Base-by-base conservation (phyloP, 2,797 vertebrate species). In the Loris lydekkerianus region DNA sequence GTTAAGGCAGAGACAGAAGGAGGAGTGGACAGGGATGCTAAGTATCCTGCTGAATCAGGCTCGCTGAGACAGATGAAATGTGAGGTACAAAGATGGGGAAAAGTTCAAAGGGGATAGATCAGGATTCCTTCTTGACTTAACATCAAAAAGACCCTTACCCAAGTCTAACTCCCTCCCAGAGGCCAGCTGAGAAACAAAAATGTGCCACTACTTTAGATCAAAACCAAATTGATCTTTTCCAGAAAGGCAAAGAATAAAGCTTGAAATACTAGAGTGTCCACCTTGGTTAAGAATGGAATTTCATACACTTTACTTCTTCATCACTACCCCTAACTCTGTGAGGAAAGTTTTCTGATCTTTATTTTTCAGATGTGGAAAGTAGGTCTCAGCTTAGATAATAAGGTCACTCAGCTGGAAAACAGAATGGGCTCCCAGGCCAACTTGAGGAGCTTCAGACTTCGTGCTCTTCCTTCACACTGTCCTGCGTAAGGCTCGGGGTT, bases 171-270 rank as follows among this genome's bases (percentile, higher is more conserved):
- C 5, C 11, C 1, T 77, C 29, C 25, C 5, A 37, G 15, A 81
- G 29, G 29, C 27, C 10, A 80, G 1, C 60, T 86, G 46, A 84
- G 53, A 40, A 96, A 67, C 37, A 25, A 84, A 97, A 87, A 76
- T 80, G 88, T 60, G 25, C 10, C 84, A 8, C 69, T 91, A 8
- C 69, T 91, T 85, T 61, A 87, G 29, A 56, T 80, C 5, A 84
- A 94, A 92, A 82, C 8, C 27, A 82, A 60, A 31, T 37, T 43
- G 1, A 37, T 80, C 3, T 90, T 96, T 94, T 46, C 23, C n/a
- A 86, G 86, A 89, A 10, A 81, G 63, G 93, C 10, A 84, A 86
- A 87, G 65, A 69, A 70, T 75, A 17, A 43, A 75, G 20, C 27
- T 88, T 83, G n/a, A 89, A 86, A 49, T 70, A 67, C 15, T 89